Conservation (phyloP, 2,888 invertebrate species). For the Alsophila aescularia region DNA sequence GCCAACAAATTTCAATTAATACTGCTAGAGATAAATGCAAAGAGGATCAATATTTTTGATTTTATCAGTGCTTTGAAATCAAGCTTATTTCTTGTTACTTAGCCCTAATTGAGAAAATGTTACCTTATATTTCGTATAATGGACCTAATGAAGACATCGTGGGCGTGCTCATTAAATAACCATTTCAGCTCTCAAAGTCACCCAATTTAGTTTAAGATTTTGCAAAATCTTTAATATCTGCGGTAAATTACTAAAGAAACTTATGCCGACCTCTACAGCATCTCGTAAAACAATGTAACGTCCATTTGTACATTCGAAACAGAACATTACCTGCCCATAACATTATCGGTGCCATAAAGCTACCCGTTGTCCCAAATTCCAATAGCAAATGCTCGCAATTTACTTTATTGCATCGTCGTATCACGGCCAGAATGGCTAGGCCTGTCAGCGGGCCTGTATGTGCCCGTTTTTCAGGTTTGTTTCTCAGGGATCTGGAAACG, state of each 20-base stretch:
- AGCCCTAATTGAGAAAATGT: not conserved
- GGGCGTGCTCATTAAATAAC: conserved; percentile 26
- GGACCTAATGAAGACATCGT: conserved; percentile 14
- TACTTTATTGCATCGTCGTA: conserved; percentile 77
- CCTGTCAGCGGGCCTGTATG: conserved; percentile 40
- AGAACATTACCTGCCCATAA: conserved; percentile 81
- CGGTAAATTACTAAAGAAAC: conserved; percentile 35
- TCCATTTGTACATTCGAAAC: conserved; percentile 72
- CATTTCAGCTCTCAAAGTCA: conserved; percentile 25
- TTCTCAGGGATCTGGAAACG: conserved; percentile 21
- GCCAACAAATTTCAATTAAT: too few relatives aligned
- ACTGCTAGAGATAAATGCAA: too few relatives aligned
- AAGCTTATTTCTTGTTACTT: too few relatives aligned
- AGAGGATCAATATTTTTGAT: too few relatives aligned
- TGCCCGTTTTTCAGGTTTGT: conserved; percentile 4
- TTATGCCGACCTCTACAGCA: conserved; percentile 32
- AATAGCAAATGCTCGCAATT: conserved; percentile 81
- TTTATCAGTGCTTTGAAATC: too few relatives aligned
- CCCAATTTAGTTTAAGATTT: conserved; percentile 26
- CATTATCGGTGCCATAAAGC: conserved; percentile 80
- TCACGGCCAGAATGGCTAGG: conserved; percentile 55
- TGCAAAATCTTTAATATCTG: conserved; percentile 30
- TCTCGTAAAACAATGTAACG: conserved; percentile 75
- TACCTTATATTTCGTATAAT: conserved; percentile 1
- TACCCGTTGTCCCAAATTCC: conserved; percentile 73